Base-by-base conservation (phyloP, 1,140 invertebrate species). In the Anagrus nilaparvatae region DNA sequence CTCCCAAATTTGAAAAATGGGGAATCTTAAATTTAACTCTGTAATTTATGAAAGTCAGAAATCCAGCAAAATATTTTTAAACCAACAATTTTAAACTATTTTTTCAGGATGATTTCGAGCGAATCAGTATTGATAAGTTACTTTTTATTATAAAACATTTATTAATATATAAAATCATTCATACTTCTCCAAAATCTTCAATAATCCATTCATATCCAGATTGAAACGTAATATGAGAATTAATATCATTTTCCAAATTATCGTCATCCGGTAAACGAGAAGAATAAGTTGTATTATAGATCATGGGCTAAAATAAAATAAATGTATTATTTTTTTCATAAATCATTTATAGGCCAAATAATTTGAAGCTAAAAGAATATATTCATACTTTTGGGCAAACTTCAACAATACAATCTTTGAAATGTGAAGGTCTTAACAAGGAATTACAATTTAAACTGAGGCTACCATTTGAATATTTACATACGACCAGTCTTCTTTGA, bases 141-240 rank as follows among this genome's bases (percentile, higher is more conserved):
- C 18, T 17, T n/a, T 6, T 33, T 33, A 33, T 16, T 18, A 29
- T 29, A 39, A 28, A 33, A 6, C 37, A 7, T 31, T 14, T 31
- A 18, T 23, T 18, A 34, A 34, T 25, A 28, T n/a, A 37, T 34
- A 18, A 33, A 31, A n/a, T 31, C 3, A 36, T 16, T 17, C 17
- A 41, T 54, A 72, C 69, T 49, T 66, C 57, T 43, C 63, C 63
- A 28, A 53, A 58, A 24, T 41, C 49, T 46, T 56, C 64, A 12
- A 59, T 51, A 4, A 57, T 50, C 71, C 70, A 72, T 27, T 53
- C 54, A 27, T 63, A 66, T 39, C 49, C 56, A 14, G 54, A 42
- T 24, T 50, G 56, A 35, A 60, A 55, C 12, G 49, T 53, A 20
- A 63, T 61, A 37, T 59, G 55, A 40, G 46, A 60, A 10, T 59